Evolutionary conservation across 2,797 vertebrate genomes (phyloP), one percentile per base, ranked within the genome.

Genomic region (Margarornis squamiger): DNA sequence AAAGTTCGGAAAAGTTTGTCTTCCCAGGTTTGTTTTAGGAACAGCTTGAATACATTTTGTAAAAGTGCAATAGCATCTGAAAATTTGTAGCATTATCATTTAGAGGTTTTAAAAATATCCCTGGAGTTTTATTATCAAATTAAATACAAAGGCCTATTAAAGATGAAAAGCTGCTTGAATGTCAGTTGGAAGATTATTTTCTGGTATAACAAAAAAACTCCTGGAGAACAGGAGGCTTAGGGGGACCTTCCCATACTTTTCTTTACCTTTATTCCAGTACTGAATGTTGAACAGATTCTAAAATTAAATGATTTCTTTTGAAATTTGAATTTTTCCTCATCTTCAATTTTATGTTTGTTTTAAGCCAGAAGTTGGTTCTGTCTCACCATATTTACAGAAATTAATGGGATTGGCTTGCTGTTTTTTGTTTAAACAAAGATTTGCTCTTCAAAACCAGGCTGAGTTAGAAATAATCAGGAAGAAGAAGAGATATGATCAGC

Each of bases 41-140:
- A 86, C 59, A 97, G 52, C 63, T 92, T 91, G 70, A 73, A 68
- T 91, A 49, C 57, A 10, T 89, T 94, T 94, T 95, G 10, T 58
- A 52, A 55, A 75, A 86, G 17, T 65, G 67, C 52, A 94, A 71
- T 59, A 86, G 29, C 48, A 93, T 52, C 49, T 95, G 59, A 94
- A 90, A 92, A 91, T 46, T 81, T 95, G 30, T 67, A 66, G 22
- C 26, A 23, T 48, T 3, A 6, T 76, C 49, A 92, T 90, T 94
- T 92, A 92, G 54, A 76, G 19, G 62, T 54, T 90, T 93, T 81
- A 18, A 92, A 96, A 85, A 78, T 27, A 93, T 66, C 20, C 7
- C 22, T 32, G 41, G 73, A 91, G 66, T 94, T 76, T 82, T 75
- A 36, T 16, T 48, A 41, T 48, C 32, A 55, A 75, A 38, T 55